Base-by-base conservation (phyloP, 2,888 invertebrate genomes). In the Myathropa florea region DNA sequence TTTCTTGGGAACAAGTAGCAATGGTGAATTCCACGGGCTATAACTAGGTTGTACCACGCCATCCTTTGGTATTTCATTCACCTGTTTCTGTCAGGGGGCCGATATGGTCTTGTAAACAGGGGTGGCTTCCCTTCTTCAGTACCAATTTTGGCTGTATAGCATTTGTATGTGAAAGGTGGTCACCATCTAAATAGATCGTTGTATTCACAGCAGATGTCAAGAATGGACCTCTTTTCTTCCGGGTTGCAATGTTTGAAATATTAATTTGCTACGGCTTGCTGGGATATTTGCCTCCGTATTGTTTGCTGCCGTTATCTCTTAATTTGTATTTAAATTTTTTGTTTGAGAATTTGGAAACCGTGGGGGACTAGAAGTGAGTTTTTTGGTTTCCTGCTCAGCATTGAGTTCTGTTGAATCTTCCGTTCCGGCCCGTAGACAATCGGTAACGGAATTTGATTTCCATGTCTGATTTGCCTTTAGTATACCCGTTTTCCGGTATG, bases 111-210 rank as follows among this genome's bases (percentile, higher is more conserved):
- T 30, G 10, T 10, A 30, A 30, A 30, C 18, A 76, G 26, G 10
- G 77, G 78, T 4, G 53, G 73, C 28, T 68, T 67, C 30, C 33
- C 46, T 4, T 57, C 18, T 0, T 46, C 68, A 2, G 78, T 83
- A 4, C 59, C 33, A 21, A 83, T 78, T 2, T 18, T 59, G 30
- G 78, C 10, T 36, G 46, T 23, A 75, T 64, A 18, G 64, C 10
- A n/a, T 60, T 26, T 4, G 75, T 84, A n/a, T 33, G n/a, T 1
- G 76, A 36, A 9, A 84, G 39, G n/a, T n/a, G 26, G 14, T 80
- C 80, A 9, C 64, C 78, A 23, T 78, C 63, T 73, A 65, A 71
- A 78, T 6, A 83, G 10, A 36, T 83, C 67, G 36, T 73, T 78
- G 33, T 53, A 81, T 57, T 81, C 55, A 10, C 55, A 28, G 18